These are phyloP conservation scores for Presbytis comata DNA, from an alignment of 2,797 vertebrate genomes.

Conservation along the genomic window DNA sequence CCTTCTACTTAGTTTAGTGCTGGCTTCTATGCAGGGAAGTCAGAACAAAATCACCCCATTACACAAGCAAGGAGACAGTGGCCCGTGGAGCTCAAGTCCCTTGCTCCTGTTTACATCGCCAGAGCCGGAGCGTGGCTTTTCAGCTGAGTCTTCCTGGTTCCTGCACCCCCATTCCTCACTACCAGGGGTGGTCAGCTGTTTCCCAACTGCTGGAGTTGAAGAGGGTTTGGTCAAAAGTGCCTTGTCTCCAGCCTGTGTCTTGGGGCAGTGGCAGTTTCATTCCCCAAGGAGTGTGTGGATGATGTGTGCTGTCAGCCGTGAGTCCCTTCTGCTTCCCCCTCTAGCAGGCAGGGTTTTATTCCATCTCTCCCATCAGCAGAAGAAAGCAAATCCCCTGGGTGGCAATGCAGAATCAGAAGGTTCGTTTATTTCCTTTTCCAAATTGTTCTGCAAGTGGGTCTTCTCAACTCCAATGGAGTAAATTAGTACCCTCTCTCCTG, in stretches of 20 bases:
- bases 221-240: not conserved
- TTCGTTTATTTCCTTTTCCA: not conserved
- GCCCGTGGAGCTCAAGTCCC: not conserved
- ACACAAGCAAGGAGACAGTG: not conserved
- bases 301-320: not conserved
- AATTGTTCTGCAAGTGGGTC: not conserved
- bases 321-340: not conserved
- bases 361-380: not conserved
- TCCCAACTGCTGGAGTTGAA: not conserved
- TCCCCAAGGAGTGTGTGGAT: rapidly evolving
- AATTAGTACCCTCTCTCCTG: slow-evolving; percentile 44
- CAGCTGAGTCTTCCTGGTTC: not conserved
- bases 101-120: not conserved
- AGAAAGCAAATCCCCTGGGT: not conserved
- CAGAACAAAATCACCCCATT: not conserved
- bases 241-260: not conserved
- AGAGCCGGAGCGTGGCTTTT: not conserved
- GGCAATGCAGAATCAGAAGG: not conserved
- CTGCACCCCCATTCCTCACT: not conserved
- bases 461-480: slow-evolving; percentile 20
- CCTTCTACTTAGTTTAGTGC: not conserved
- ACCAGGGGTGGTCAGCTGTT: not conserved
- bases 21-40: not conserved
- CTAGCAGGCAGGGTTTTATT: not conserved
- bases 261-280: not conserved